Evolutionary conservation across 2,113 vertebrate genomes (phyloP).

Genomic region (Trichomycterus rosablanca): DNA sequence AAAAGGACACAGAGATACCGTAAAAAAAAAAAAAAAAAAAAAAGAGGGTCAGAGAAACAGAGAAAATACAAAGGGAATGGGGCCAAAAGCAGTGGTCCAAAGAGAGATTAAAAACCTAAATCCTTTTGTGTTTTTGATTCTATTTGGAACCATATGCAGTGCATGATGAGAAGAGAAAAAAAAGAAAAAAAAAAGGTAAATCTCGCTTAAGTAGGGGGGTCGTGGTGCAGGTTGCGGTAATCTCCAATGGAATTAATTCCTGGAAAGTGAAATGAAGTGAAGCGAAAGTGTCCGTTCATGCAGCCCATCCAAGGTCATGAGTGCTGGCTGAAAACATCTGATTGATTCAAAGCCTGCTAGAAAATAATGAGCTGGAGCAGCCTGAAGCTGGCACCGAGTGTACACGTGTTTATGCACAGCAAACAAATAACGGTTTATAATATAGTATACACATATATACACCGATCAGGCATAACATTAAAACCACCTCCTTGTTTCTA

Average conservation of each 20-base stretch:
- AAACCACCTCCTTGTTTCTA: too few species aligned
- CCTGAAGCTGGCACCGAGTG: neutral
- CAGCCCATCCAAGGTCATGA: slow-evolving; percentile 55
- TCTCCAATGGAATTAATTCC: slow-evolving; percentile 61
- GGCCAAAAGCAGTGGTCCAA: neutral
- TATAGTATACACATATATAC: neutral
- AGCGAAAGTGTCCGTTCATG: slow-evolving; percentile 38
- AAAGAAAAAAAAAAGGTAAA: slow-evolving; percentile 42
- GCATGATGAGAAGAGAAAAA: slow-evolving; percentile 48
- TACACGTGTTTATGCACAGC: neutral
- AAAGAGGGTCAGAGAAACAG: neutral
- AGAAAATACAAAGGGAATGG: neutral
- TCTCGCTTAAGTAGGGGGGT: slow-evolving; percentile 40
- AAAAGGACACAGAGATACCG: too few species aligned
- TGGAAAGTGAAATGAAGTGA: slow-evolving; percentile 58
- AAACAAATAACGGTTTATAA: neutral
- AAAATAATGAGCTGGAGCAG: slow-evolving; percentile 15
- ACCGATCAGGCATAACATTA: too few species aligned
- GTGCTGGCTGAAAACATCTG: slow-evolving; percentile 11
- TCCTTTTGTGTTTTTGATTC: neutral
- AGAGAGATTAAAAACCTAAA: slow-evolving; percentile 28
- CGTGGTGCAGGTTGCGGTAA: slow-evolving; percentile 50
- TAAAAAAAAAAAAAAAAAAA: neutral
- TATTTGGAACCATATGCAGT: slow-evolving; percentile 20
- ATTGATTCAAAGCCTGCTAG: slow-evolving; percentile 14